These are phyloP conservation scores for Xestia sexstrigata DNA, from an alignment of 2,888 invertebrate species.

Conservation along the genomic window DNA sequence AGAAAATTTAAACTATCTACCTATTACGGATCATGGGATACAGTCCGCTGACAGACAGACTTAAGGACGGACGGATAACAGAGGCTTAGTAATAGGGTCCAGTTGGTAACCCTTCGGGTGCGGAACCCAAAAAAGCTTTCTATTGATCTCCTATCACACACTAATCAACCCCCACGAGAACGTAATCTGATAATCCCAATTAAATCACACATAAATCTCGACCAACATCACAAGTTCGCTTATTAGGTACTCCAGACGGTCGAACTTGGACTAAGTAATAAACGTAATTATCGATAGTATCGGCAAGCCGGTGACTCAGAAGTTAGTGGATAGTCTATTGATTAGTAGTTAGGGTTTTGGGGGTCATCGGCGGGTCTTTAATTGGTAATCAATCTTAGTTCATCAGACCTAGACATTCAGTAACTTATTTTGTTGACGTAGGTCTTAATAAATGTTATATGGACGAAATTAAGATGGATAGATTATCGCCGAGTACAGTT, in stretches of 20 bases:
- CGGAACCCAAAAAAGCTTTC: too few relatives aligned
- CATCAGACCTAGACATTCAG: not conserved
- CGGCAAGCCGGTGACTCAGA: constrained; percentile 12
- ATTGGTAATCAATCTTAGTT: constrained; percentile 23
- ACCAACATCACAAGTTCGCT: constrained; percentile 27
- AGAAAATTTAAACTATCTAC: too few relatives aligned
- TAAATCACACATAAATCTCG: constrained; percentile 22
- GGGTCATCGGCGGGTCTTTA: not conserved
- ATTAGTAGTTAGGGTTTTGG: constrained; percentile 16
- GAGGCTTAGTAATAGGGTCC: too few relatives aligned
- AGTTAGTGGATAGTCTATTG: constrained; percentile 19
- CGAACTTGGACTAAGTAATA: constrained; percentile 55
- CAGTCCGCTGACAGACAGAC: too few relatives aligned
- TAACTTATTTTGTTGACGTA: not conserved
- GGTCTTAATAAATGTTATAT: not conserved
- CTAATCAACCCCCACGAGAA: not conserved
- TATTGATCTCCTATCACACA: too few relatives aligned
- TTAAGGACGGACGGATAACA: too few relatives aligned
- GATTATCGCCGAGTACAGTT: not conserved
- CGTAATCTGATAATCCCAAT: not conserved
- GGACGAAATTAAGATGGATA: not conserved
- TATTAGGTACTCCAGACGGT: constrained; percentile 58
- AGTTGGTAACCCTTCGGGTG: too few relatives aligned
- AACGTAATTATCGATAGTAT: constrained; percentile 53
- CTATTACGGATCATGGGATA: too few relatives aligned